A percentile compares a stretch with the other conserved stretches of the same genome.
Evolutionary conservation across 2,797 vertebrate genomes (phyloP).

Genomic region (Telmatherina bonti): DNA sequence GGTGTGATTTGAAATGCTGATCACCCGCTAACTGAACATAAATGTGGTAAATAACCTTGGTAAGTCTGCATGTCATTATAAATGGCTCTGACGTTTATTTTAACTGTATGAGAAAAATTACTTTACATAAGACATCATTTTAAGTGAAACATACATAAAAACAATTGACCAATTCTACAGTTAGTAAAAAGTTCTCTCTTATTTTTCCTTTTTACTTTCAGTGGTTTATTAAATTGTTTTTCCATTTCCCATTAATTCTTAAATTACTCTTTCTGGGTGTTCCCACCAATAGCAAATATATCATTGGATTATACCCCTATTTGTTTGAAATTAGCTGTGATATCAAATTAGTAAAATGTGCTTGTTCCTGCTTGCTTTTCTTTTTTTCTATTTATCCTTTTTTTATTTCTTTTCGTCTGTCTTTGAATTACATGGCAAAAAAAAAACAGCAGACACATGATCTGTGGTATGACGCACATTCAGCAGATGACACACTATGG

Average conservation of each 20-base stretch:
- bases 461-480: conserved; percentile 41
- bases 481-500: conserved; percentile 7
- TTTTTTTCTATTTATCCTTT: not conserved
- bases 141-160: not conserved
- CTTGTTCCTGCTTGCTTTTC: conserved; percentile 2
- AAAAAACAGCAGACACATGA: conserved; percentile 27
- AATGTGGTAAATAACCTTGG: not conserved
- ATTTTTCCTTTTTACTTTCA: not conserved
- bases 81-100: not conserved
- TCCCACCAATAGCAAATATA: conserved; percentile 22
- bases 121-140: not conserved
- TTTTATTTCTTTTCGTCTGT: not conserved
- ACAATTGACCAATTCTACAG: not conserved
- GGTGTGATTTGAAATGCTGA: not conserved
- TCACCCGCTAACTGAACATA: not conserved
- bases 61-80: not conserved
- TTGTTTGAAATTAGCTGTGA: conserved; percentile 40
- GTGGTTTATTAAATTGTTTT: not conserved
- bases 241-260: not conserved
- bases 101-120: not conserved
- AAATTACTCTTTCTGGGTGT: conserved; percentile 8
- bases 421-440: conserved; percentile 23
- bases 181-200: not conserved
- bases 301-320: conserved; percentile 44
- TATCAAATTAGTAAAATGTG: conserved; percentile 24